Evolutionary conservation across 2,888 invertebrate genomes (phyloP).

Genomic region (Leptopterna dolabrata): DNA sequence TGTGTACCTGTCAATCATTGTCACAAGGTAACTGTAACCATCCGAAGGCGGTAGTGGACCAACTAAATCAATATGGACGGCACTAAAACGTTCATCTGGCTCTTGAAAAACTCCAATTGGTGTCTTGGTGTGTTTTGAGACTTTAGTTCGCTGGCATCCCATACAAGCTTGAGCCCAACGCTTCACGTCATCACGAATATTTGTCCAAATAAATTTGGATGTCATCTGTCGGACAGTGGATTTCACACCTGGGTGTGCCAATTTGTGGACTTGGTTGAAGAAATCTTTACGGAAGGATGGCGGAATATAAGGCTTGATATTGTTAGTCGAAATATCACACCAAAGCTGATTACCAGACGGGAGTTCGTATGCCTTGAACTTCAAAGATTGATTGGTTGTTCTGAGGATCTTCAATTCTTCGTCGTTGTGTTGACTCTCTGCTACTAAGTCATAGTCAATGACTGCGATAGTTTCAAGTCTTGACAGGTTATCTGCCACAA

Average conservation of each 20-base stretch:
- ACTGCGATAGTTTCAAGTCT: neutral
- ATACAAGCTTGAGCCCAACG: conserved; percentile 64
- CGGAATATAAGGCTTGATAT: conserved; percentile 14
- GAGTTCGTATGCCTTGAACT: neutral
- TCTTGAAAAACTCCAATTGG: conserved; percentile 60
- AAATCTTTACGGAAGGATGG: neutral
- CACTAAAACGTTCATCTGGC: conserved; percentile 65
- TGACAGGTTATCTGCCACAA: conserved; percentile 44
- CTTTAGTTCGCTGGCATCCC: conserved; percentile 65
- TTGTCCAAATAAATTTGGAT: neutral
- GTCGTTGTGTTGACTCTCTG: neutral
- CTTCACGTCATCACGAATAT: neutral
- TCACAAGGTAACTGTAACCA: conserved; percentile 65
- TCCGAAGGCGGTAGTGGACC: conserved; percentile 66
- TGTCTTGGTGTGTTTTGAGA: conserved; percentile 62
- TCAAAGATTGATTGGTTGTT: neutral
- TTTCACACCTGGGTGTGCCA: conserved; percentile 31
- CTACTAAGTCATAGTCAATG: conserved; percentile 30
- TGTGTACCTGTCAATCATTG: conserved; percentile 65
- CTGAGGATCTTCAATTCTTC: neutral
- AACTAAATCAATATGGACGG: conserved; percentile 68
- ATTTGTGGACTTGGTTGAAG: neutral
- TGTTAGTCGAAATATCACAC: conserved; percentile 33
- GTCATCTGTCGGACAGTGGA: neutral
- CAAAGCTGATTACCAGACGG: conserved; percentile 4